Percentiles rank a stretch among this genome's conserved stretches.
These are phyloP conservation scores for Labia minor DNA, from an alignment of 2,888 invertebrate genomes.

Conservation along the genomic window DNA sequence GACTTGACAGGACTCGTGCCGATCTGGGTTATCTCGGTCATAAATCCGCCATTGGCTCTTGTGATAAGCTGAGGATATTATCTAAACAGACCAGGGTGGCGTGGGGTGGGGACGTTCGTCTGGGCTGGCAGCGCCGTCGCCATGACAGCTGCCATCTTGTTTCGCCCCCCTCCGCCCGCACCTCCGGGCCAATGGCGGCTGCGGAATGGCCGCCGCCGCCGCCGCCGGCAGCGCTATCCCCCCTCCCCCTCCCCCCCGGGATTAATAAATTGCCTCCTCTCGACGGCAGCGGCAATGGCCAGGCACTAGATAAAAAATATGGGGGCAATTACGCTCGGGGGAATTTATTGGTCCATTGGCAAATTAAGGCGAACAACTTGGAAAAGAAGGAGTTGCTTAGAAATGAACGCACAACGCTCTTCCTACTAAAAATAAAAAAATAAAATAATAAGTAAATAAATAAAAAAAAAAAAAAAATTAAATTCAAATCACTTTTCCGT, in stretches of 20 bases:
- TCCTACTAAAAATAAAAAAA: not conserved
- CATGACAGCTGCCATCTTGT: conserved; percentile 13
- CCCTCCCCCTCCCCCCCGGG: too few relatives aligned
- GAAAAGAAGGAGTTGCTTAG: not conserved
- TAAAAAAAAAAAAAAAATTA: too few relatives aligned
- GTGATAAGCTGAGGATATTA: conserved; percentile 13
- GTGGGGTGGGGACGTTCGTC: not conserved
- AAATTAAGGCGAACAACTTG: conserved; percentile 13
- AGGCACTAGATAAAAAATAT: conserved; percentile 13
- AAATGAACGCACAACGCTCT: not conserved
- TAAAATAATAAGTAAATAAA: too few relatives aligned
- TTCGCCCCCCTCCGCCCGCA: not conserved
- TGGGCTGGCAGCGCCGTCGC: not conserved
- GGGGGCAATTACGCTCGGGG: conserved; percentile 1
- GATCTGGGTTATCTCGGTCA: not conserved
- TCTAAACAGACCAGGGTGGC: not conserved
- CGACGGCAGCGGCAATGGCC: not conserved
- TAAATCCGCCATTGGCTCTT: conserved; percentile 8
- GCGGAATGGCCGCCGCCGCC: not conserved
- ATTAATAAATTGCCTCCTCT: not conserved
- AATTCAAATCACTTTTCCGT: not conserved
- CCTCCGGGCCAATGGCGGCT: not conserved
- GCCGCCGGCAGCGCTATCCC: too few relatives aligned
- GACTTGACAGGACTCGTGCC: not conserved
- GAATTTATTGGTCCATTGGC: conserved; percentile 13